phyloP scores from a whole-genome alignment of 1,140 invertebrate genomes.

The Papilio polyxenes region DNA sequence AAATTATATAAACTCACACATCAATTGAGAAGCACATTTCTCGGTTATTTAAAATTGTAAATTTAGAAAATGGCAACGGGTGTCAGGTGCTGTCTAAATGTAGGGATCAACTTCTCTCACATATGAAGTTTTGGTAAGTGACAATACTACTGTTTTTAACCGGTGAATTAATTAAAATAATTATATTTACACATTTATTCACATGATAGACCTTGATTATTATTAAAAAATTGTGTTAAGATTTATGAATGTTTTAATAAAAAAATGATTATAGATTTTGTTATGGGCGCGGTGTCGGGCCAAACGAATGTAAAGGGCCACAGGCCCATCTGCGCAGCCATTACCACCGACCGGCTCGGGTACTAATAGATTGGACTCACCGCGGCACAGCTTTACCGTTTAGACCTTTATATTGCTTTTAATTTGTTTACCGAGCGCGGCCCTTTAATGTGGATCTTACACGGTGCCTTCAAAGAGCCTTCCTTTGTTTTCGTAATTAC shows the following conservation, averaged over 20 bases:
- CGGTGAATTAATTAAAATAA: not conserved
- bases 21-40: not conserved
- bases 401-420: conserved; percentile 69
- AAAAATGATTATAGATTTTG: conserved; percentile 7
- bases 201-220: not conserved
- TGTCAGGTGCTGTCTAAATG: not conserved
- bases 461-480: conserved; percentile 59
- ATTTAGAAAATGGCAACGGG: not conserved
- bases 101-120: not conserved
- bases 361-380: conserved; percentile 66
- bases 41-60: not conserved
- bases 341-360: conserved; percentile 37
- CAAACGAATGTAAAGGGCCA: conserved; percentile 23
- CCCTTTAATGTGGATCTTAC: conserved; percentile 70
- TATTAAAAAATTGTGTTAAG: not conserved
- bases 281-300: not conserved
- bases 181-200: not conserved
- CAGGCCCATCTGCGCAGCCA: conserved; percentile 45
- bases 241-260: not conserved
- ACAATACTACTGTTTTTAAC: not conserved
- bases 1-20: not conserved
- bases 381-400: conserved; percentile 63
- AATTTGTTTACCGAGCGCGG: conserved; percentile 69
- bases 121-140: conserved; percentile 10
- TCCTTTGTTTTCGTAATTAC: conserved; percentile 71